phyloP scores from a whole-genome alignment of 2,888 invertebrate species.

The Leucophenga maculata region DNA sequence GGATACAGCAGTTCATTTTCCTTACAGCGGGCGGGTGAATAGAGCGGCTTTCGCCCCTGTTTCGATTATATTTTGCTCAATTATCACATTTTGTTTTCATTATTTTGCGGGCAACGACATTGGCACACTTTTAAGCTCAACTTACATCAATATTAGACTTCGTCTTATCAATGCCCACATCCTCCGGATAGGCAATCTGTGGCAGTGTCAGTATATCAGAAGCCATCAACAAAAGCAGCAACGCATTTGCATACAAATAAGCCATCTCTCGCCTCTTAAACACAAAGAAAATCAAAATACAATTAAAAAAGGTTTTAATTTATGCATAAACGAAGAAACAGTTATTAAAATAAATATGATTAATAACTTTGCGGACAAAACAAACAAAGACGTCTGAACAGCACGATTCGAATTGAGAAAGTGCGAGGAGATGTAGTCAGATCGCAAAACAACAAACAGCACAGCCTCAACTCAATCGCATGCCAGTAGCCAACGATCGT shows the following conservation, averaged over 20 bases:
- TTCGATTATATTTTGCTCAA: slow-evolving; percentile 1
- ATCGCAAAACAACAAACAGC: no score
- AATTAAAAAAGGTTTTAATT: neutral
- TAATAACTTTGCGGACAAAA: no score
- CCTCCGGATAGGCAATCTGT: slow-evolving; percentile 62
- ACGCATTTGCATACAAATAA: neutral
- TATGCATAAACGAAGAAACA: neutral
- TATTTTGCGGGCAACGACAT: neutral
- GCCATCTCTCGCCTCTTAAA: neutral
- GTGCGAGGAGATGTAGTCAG: no score
- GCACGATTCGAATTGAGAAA: no score
- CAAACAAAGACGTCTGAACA: no score
- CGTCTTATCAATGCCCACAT: slow-evolving; percentile 55
- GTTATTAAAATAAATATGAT: no score
- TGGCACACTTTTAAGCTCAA: slow-evolving; percentile 9
- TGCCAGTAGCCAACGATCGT: no score
- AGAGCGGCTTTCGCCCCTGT: slow-evolving; percentile 74
- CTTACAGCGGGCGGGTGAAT: slow-evolving; percentile 76
- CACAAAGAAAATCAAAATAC: neutral
- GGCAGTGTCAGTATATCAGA: slow-evolving; percentile 35
- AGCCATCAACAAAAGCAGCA: slow-evolving; percentile 32
- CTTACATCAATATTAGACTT: slow-evolving; percentile 65
- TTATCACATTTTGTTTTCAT: slow-evolving; percentile 17
- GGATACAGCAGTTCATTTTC: slow-evolving; percentile 79
- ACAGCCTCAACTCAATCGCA: no score